A percentile compares a stretch with the other conserved stretches of the same genome.
phyloP scores from a whole-genome alignment of 2,888 invertebrate genomes.

The Papilio protenor region DNA sequence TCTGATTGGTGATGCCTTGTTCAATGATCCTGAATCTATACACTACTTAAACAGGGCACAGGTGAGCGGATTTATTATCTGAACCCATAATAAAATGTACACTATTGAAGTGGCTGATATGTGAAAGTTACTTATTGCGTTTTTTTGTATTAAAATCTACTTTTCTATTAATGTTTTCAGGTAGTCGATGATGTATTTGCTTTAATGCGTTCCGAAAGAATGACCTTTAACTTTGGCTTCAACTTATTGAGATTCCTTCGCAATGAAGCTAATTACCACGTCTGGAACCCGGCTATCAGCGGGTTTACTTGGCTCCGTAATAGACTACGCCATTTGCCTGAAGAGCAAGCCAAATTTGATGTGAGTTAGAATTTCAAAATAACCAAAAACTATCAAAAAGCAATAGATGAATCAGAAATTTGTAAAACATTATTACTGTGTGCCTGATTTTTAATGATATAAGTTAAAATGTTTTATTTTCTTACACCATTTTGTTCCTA shows the following conservation, averaged over 20 bases:
- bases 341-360: conserved; percentile 67
- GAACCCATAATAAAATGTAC: neutral
- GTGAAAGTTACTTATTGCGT: neutral
- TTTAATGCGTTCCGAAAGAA: conserved; percentile 68
- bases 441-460: neutral
- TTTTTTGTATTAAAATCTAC: neutral
- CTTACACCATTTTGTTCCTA: conserved; percentile 48
- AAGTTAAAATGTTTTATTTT: neutral
- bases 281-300: conserved; percentile 75
- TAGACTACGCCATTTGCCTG: conserved; percentile 68
- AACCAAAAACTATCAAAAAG: neutral
- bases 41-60: conserved; percentile 90
- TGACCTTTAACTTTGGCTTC: conserved; percentile 67
- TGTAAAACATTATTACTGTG: neutral
- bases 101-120: neutral
- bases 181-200: conserved; percentile 77
- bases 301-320: conserved; percentile 74
- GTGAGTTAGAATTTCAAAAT: conserved; percentile 55
- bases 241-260: conserved; percentile 70
- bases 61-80: conserved; percentile 59
- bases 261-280: conserved; percentile 70
- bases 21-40: conserved; percentile 74
- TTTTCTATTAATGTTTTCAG: conserved; percentile 53
- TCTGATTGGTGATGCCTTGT: conserved; percentile 70
- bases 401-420: neutral